A percentile compares a stretch with the other conserved stretches of the same genome.
Evolutionary conservation across 2,888 invertebrate species (phyloP).

Genomic region (Xestia ashworthii): DNA sequence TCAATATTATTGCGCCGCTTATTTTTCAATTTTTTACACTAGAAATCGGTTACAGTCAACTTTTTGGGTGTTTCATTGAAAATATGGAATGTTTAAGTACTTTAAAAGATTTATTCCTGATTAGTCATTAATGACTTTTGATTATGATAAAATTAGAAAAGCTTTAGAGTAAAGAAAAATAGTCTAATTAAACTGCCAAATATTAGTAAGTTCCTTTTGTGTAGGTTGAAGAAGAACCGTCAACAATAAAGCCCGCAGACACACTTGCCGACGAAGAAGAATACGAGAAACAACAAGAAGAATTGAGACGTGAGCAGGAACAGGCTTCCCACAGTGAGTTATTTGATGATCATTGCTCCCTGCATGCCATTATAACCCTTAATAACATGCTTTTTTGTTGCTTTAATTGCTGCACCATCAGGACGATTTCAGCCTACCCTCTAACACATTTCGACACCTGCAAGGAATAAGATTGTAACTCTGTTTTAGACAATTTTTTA

Average conservation of each 20-base stretch:
- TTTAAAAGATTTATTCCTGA: background rate
- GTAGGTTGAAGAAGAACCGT: constrained; percentile 82
- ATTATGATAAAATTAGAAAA: background rate
- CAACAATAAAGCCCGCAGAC: constrained; percentile 80
- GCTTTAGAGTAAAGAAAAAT: background rate
- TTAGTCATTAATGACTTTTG: background rate
- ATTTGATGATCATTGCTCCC: constrained; percentile 10
- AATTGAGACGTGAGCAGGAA: constrained; percentile 80
- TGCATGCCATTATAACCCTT: constrained; percentile 37
- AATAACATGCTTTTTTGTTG: constrained; percentile 35
- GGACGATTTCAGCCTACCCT: background rate
- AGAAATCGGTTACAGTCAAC: background rate
- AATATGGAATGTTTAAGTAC: too few relatives aligned
- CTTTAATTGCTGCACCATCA: constrained; percentile 23
- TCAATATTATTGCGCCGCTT: background rate
- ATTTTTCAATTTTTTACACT: background rate
- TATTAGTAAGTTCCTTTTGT: background rate
- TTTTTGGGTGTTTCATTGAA: background rate
- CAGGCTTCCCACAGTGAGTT: constrained; percentile 85
- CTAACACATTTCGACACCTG: constrained; percentile 10
- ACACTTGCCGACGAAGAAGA: constrained; percentile 86
- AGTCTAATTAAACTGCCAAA: background rate
- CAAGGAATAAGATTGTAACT: background rate
- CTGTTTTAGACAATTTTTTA: background rate
- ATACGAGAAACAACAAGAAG: constrained; percentile 85